phyloP scores from a whole-genome alignment of 2,888 invertebrate species.

The Apamea epomidion region DNA sequence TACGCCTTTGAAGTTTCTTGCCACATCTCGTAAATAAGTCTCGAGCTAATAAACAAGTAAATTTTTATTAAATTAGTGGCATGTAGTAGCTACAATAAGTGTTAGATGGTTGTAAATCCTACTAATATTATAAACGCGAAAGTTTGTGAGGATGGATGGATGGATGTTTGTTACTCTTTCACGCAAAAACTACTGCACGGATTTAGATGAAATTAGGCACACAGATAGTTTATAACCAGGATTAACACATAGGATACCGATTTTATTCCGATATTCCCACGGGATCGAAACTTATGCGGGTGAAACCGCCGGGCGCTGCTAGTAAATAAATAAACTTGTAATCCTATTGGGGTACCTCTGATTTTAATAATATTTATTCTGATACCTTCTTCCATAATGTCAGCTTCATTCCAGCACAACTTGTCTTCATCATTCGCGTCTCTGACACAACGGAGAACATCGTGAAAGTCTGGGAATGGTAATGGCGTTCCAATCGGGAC shows the following conservation, averaged over 20 bases:
- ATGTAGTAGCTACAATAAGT: neutral
- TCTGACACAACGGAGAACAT: constrained; percentile 85
- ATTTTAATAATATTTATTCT: neutral
- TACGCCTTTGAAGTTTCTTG: constrained; percentile 91
- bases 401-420: constrained; percentile 84
- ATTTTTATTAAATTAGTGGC: constrained; percentile 2
- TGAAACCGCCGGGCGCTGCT: no score
- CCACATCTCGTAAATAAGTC: constrained; percentile 93
- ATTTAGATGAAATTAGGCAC: no score
- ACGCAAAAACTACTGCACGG: no score
- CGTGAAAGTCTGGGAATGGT: constrained; percentile 90
- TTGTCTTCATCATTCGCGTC: constrained; percentile 84
- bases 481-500: constrained; percentile 84
- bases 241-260: no score
- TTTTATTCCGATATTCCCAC: no score
- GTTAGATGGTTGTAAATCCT: neutral
- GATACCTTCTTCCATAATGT: constrained; percentile 87
- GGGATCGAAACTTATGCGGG: no score
- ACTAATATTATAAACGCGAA: no score
- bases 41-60: constrained; percentile 82
- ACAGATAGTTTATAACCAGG: no score
- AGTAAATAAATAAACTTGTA: neutral
- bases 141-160: no score
- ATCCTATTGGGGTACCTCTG: neutral
- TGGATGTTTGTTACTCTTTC: no score